These are phyloP conservation scores for Ardeotis arabs DNA, from an alignment of 2,113 vertebrate species.

Conservation along the genomic window DNA sequence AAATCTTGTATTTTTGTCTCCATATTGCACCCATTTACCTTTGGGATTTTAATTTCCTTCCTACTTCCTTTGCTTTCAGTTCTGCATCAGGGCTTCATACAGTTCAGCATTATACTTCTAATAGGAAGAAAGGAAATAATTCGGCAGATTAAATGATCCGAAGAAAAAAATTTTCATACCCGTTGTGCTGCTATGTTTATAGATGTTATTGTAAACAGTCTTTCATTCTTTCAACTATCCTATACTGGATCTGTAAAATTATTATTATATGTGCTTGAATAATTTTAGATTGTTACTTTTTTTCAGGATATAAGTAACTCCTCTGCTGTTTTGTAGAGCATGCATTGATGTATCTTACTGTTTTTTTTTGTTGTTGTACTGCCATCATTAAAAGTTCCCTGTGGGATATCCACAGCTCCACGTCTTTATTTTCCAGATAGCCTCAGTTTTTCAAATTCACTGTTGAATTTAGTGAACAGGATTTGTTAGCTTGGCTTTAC, in stretches of 20 bases:
- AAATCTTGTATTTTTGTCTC: neutral
- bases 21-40: neutral
- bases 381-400: too few species aligned
- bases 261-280: neutral
- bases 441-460: neutral
- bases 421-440: too few species aligned
- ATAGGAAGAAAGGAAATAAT: conserved; percentile 45
- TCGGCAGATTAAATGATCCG: conserved; percentile 19
- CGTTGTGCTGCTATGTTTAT: conserved; percentile 7
- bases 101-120: conserved; percentile 31
- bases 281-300: neutral
- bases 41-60: neutral
- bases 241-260: neutral
- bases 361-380: neutral
- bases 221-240: conserved; percentile 1
- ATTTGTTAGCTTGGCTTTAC: neutral
- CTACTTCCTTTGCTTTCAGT: conserved; percentile 10
- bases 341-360: neutral
- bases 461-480: neutral
- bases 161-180: conserved; percentile 47
- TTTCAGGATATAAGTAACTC: neutral
- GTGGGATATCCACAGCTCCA: neutral
- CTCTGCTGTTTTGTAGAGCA: neutral
- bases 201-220: neutral
- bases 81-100: neutral